A percentile compares a stretch with the other conserved stretches of the same genome.
Evolutionary conservation across 1,140 invertebrate species (phyloP).

Genomic region (Trichonephila clavipes): DNA sequence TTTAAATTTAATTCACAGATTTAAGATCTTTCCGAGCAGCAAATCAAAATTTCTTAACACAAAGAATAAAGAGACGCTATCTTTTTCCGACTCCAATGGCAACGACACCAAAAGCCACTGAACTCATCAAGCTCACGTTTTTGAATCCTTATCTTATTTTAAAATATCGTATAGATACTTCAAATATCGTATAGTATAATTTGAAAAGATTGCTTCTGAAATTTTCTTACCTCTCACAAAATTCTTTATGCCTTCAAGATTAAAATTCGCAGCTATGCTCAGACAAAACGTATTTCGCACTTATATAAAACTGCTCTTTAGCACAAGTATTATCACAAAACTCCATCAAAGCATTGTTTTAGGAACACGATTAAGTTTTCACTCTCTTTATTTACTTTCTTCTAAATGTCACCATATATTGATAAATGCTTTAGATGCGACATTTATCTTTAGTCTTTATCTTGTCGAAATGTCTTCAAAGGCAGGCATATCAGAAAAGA

Average conservation of each 20-base stretch:
- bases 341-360: slow-evolving; percentile 8
- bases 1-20: not conserved
- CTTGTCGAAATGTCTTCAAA: not conserved
- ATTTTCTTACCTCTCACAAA: not conserved
- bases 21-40: not conserved
- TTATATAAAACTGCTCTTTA: not conserved
- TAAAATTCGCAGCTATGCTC: not conserved
- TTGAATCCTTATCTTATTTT: no score
- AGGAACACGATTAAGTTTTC: not conserved
- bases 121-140: not conserved
- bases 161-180: no score
- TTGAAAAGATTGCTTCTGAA: no score
- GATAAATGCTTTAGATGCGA: not conserved
- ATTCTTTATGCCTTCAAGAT: not conserved
- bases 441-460: not conserved
- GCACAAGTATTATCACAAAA: not conserved
- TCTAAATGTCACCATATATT: not conserved
- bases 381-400: not conserved
- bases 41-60: not conserved
- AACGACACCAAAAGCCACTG: not conserved
- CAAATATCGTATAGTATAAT: no score
- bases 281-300: not conserved
- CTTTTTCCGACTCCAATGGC: not conserved
- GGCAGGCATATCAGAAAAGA: not conserved
- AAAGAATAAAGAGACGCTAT: not conserved